Base-by-base conservation (phyloP, 2,113 vertebrate genomes). In the Hypanus sabinus region DNA sequence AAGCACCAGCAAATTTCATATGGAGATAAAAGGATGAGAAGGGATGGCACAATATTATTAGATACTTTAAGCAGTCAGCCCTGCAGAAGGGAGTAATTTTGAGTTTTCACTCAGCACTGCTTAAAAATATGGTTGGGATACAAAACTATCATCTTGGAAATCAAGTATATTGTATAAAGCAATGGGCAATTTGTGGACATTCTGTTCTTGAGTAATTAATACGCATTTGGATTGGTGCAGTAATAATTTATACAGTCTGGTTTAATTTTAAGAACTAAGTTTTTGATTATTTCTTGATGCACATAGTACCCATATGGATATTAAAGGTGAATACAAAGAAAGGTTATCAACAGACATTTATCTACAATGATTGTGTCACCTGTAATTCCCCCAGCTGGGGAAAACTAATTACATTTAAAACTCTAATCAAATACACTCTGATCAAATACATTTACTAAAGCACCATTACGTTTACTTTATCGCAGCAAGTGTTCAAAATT, bases 401-500 rank as follows among this genome's bases (percentile, higher is more conserved):
- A 36, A n/a, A 73, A 30, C 70, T 55, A 68, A 93, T 93, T 73
- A 30, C 70, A 93, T 93, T 9, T 65, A 75, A 55, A 93, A 93
- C 9, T 46, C 20, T 73, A 55, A 55, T 24, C 38, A 24, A 70
- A 73, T 93, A 73, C 70, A 93, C 22, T 46, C 20, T 73, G 30
- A 55, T 24, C 22, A 24, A 70, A 73, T 93, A 73, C 70, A 93
- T 93, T 93, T 93, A 55, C 24, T 46, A 27, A 75, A 55, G 65
- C 70, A 73, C 73, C 73, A 93, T 93, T 93, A 36, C 62, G 73
- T 93, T 93, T 81, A 60, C 60, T 60, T 81, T 83, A 94, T 33
- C 70, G 80, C 83, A 33, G 62, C 80, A 57, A 71, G 57, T n/a
- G 70, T 24, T 68, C 81, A 87, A 62, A 94, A 88, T 88, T 71